Base-by-base conservation (phyloP, 2,888 invertebrate genomes). In the Hirtodrosophila cameraria region DNA sequence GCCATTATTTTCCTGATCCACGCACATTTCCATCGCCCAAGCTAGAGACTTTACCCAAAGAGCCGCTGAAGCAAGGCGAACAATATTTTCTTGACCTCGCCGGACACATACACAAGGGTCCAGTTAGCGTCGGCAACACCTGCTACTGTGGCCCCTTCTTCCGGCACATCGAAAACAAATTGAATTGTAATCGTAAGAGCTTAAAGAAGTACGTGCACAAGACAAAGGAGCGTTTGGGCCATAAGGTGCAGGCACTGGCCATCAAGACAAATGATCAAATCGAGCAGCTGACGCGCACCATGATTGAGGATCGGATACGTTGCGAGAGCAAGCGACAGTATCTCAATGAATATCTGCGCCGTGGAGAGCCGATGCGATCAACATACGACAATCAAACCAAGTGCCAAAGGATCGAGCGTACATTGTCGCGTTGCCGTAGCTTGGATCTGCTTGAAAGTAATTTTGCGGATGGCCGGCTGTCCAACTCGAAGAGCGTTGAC, bases 11-110 rank as follows among this genome's bases (percentile, higher is more conserved):
- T 87, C 97, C 97, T 0, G 96, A 97, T 87, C 94, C 96, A 0
- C 94, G 95, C 86, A 94, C 94, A 43, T 97, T 97, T 89, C 97
- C 97, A 0, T 94, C 95, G 70, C 96, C 97, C 9, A 95, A 96
- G 83, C 91, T 97, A 65, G 96, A 96, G 90, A 96, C 96, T 46
- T 91, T 97, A 66, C 97, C 97, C 69, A 93, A 95, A 89, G 97
- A 97, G 90, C 97, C 97, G 0, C 91, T 97, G 13, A 93, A 93
- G 80, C 94, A 95, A 84, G 98, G 98, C 61, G 97, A 97, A 91
- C 97, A 98, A 90, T 98, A 98, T 90, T 99, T 95, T 90, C 92
- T 98, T 75, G 98, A 98, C 90, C 92, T 99, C 73, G 97, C 97
- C 9, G 98, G 98, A 1, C 97, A 98, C 88, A 96, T 98, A 64